Evolutionary conservation across 1,140 invertebrate genomes (phyloP).

Genomic region (Pachyrhynchus sulphureomaculatus): DNA sequence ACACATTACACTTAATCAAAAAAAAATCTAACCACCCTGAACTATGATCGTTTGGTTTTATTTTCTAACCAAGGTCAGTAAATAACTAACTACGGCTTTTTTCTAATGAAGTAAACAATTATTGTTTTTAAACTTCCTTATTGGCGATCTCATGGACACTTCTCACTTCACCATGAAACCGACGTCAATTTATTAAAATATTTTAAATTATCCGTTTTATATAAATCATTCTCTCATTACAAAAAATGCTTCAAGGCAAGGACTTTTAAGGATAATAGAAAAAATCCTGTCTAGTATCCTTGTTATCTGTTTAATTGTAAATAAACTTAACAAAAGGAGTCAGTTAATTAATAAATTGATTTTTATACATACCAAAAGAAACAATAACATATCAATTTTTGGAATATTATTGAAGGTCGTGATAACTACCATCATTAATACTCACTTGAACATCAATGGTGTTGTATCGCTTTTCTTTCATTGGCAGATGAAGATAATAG

Average conservation of each 20-base stretch:
- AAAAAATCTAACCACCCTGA: slow-evolving; percentile 16
- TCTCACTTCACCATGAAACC: slow-evolving; percentile 20
- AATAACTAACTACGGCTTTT: slow-evolving; percentile 22
- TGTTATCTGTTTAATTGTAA: slow-evolving; percentile 9
- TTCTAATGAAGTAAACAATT: slow-evolving; percentile 10
- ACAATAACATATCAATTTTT: too few species aligned
- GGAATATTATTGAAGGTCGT: too few species aligned
- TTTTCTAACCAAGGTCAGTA: slow-evolving; percentile 17
- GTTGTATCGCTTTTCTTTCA: too few species aligned
- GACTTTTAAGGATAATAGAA: slow-evolving; percentile 22
- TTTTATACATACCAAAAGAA: too few species aligned
- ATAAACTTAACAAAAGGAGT: neutral
- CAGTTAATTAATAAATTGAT: too few species aligned
- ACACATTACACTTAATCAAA: too few species aligned
- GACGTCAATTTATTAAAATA: slow-evolving; percentile 25
- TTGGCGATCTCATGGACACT: slow-evolving; percentile 24
- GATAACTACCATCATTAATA: too few species aligned
- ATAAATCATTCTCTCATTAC: slow-evolving; percentile 20
- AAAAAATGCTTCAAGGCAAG: slow-evolving; percentile 24
- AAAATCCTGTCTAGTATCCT: slow-evolving; percentile 16
- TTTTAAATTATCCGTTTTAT: slow-evolving; percentile 27
- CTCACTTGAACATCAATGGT: too few species aligned
- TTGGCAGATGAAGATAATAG: too few species aligned
- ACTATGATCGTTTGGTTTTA: slow-evolving; percentile 22
- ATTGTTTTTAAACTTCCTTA: slow-evolving; percentile 25